A percentile compares a stretch with the other conserved stretches of the same genome.
Conservation (phyloP, 2,113 vertebrate species). For the Gobiocypris rarus region DNA sequence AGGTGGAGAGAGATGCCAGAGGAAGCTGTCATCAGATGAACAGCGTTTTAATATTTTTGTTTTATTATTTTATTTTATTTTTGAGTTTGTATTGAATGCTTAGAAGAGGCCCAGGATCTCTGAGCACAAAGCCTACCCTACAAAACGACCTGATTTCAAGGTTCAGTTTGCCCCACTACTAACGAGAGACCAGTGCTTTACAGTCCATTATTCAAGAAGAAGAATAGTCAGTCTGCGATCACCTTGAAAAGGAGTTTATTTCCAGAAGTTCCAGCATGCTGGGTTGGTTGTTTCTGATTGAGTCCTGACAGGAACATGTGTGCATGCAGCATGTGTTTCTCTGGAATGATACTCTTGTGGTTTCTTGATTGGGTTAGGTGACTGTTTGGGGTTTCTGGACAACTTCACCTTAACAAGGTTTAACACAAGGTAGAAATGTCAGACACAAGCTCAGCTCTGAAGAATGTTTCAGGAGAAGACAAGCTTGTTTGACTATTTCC, state of each 20-base stretch:
- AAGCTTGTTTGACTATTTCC: slow-evolving; percentile 41
- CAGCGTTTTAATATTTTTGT: neutral
- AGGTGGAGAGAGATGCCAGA: slow-evolving; percentile 69
- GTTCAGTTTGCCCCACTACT: slow-evolving; percentile 20
- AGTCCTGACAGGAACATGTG: slow-evolving; percentile 20
- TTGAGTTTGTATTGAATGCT: slow-evolving; percentile 67
- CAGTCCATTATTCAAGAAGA: neutral
- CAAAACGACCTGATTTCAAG: slow-evolving; percentile 43
- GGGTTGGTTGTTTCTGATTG: neutral
- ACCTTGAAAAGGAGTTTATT: neutral
- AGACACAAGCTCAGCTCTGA: slow-evolving; percentile 69
- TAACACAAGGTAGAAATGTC: slow-evolving; percentile 57
- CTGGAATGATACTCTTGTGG: slow-evolving; percentile 56
- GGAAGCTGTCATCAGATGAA: slow-evolving; percentile 68
- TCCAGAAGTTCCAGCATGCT: slow-evolving; percentile 1
- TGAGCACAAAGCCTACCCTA: slow-evolving; percentile 59
- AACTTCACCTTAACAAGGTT: slow-evolving; percentile 61
- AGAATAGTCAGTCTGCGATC: neutral
- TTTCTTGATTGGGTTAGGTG: slow-evolving; percentile 57
- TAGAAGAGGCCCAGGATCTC: slow-evolving; percentile 73
- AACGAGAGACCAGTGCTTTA: neutral
- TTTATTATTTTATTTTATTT: slow-evolving; percentile 17
- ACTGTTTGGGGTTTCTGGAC: slow-evolving; percentile 61
- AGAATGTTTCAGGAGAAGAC: slow-evolving; percentile 67
- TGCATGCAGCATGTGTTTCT: slow-evolving; percentile 37